Evolutionary conservation across 2,888 invertebrate genomes (phyloP), one percentile per base, ranked within the genome.

Genomic region (Mylabris sibirica): DNA sequence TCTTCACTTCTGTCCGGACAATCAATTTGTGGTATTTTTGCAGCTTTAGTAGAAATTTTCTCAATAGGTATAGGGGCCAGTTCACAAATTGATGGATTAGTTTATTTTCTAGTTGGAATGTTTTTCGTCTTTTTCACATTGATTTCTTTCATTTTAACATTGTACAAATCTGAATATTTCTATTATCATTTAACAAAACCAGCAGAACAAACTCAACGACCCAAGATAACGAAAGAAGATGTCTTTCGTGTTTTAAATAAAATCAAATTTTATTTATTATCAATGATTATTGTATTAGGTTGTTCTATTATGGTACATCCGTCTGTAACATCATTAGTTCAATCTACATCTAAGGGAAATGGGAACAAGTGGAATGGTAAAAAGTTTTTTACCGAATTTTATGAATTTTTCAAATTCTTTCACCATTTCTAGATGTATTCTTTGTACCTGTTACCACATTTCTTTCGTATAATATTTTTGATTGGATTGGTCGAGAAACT

Each of bases 361-460:
- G 74, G 72, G 5, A 65, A 63, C 3, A 62, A 69, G 59, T 74
- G 74, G 74, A 72, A 70, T 38, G 72, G 74, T 73, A 68, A 57
- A 30, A 30, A n/a, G n/a, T n/a, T 30, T 30, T 8, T 30, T 30
- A 30, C 3, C 30, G 8, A 64, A 59, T 61, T 34, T 61, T 22
- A 24, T 35, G 49, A 38, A 59, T 64, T 59, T 60, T n/a, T 11
- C 24, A 35, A 64, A 22, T 70, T 65, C 38, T 12, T 2, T 12
- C 1, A 61, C 34, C 12, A 34, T n/a, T 72, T 72, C 9, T 63
- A 74, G 74, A 71, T 60, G 60, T 41, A 24, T 72, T 61, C 20
- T 74, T 71, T 38, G 64, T 68, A 6, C 72, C 74, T 12, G 71
- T 72, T 22, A 14, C 59, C 8, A 71, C 71, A 0, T 74, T 71